These are phyloP conservation scores for Diglossa cyanea DNA, from an alignment of 2,797 vertebrate species.

Conservation along the genomic window DNA sequence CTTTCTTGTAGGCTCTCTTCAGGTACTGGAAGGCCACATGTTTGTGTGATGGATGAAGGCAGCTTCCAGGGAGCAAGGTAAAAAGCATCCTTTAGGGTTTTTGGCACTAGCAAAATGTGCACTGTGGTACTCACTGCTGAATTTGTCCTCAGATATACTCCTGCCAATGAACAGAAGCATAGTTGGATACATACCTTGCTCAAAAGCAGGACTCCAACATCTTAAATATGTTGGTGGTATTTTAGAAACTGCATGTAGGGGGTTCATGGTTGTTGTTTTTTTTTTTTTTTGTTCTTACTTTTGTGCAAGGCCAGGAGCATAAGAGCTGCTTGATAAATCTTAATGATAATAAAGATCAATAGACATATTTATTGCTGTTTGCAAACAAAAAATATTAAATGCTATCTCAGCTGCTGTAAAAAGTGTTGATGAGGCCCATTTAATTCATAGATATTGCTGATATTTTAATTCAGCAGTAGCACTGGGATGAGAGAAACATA, in stretches of 20 bases:
- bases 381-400: slow-evolving; percentile 18
- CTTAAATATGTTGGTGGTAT: background rate
- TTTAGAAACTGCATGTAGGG: background rate
- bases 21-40: accelerated
- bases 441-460: slow-evolving; percentile 40
- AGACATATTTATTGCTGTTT: slow-evolving; percentile 42
- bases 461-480: slow-evolving; percentile 37
- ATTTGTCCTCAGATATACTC: background rate
- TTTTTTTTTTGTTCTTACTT: background rate
- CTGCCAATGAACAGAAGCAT: background rate
- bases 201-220: background rate
- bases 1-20: background rate
- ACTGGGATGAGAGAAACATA: background rate
- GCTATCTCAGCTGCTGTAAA: background rate
- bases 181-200: background rate
- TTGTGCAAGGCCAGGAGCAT: background rate
- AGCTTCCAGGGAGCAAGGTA: background rate
- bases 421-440: background rate
- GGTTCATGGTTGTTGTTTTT: background rate
- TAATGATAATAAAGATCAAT: background rate
- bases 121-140: background rate
- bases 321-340: slow-evolving; percentile 10
- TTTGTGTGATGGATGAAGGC: background rate
- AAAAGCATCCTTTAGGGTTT: background rate
- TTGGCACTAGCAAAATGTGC: background rate